These are phyloP conservation scores for Anastatus disparis DNA, from an alignment of 1,140 invertebrate genomes.

Conservation along the genomic window DNA sequence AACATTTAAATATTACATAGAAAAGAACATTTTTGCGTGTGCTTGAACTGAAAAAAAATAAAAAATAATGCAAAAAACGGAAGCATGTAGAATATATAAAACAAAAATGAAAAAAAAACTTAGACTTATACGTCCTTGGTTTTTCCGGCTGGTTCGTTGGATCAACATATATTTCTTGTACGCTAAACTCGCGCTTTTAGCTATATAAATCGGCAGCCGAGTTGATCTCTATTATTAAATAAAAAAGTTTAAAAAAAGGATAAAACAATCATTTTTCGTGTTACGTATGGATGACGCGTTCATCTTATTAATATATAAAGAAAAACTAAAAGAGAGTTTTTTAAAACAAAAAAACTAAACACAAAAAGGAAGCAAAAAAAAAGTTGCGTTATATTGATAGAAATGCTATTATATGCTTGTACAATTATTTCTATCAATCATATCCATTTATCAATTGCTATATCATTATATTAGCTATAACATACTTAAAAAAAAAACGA, in stretches of 20 bases:
- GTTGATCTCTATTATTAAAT: background rate
- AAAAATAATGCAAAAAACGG: no score
- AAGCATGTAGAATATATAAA: no score
- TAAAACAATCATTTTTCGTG: no score
- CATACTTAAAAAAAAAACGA: background rate
- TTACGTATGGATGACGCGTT: no score
- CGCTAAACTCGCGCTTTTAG: conserved; percentile 29
- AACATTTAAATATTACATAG: no score
- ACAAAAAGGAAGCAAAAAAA: background rate
- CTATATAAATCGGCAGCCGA: background rate
- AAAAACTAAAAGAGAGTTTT: background rate
- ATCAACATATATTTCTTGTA: conserved; percentile 50
- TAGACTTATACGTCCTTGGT: conserved; percentile 1
- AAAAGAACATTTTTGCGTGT: no score
- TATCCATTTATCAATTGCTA: background rate
- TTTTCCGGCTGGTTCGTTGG: conserved; percentile 58
- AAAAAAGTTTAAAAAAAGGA: no score
- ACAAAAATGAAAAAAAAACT: no score
- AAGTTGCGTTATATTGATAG: background rate
- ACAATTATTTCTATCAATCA: conserved; percentile 1
- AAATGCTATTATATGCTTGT: background rate
- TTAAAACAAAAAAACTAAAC: background rate
- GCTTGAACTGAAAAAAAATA: no score
- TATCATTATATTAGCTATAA: background rate
- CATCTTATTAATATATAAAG: no score